Percentiles rank a stretch among this genome's conserved stretches.
Conservation (phyloP, 2,113 vertebrate species). For the Actinemys pallida region DNA sequence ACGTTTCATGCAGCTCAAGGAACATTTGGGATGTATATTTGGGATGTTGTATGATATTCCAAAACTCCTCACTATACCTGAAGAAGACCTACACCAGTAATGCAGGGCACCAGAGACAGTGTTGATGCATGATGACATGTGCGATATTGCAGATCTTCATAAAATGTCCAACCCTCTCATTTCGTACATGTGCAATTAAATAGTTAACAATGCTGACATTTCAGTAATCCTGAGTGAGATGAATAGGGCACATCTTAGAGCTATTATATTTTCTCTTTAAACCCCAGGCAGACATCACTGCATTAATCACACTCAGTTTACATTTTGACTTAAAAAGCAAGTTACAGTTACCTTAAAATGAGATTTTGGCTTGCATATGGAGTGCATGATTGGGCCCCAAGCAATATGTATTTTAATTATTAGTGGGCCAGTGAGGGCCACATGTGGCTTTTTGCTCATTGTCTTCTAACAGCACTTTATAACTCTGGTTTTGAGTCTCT, state of each 20-base stretch:
- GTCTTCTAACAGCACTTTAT: slow-evolving; percentile 53
- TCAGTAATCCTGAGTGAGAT: slow-evolving; percentile 28
- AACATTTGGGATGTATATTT: too few species aligned
- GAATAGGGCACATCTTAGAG: slow-evolving; percentile 13
- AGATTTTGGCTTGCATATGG: slow-evolving; percentile 10
- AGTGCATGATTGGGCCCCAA: slow-evolving; percentile 23
- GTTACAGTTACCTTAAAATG: slow-evolving; percentile 13
- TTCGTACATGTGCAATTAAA: slow-evolving; percentile 5
- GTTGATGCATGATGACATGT: too few species aligned
- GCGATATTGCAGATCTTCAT: not conserved
- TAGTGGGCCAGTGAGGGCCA: slow-evolving; percentile 42
- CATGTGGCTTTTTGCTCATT: slow-evolving; percentile 13
- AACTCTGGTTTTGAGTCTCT: slow-evolving; percentile 21
- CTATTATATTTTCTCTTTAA: slow-evolving; percentile 14
- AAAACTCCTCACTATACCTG: too few species aligned
- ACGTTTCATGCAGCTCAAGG: too few species aligned
- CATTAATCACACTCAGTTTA: slow-evolving; percentile 32
- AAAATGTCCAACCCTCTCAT: slow-evolving; percentile 5
- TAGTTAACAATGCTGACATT: not conserved
- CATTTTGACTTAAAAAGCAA: slow-evolving; percentile 36
- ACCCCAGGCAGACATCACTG: slow-evolving; percentile 33
- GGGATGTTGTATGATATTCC: too few species aligned
- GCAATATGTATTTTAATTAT: not conserved
- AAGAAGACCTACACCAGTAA: too few species aligned
- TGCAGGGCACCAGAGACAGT: too few species aligned